phyloP scores from a whole-genome alignment of 37 sponge, comb jelly and placozoan species.

The Crambe crambe region DNA sequence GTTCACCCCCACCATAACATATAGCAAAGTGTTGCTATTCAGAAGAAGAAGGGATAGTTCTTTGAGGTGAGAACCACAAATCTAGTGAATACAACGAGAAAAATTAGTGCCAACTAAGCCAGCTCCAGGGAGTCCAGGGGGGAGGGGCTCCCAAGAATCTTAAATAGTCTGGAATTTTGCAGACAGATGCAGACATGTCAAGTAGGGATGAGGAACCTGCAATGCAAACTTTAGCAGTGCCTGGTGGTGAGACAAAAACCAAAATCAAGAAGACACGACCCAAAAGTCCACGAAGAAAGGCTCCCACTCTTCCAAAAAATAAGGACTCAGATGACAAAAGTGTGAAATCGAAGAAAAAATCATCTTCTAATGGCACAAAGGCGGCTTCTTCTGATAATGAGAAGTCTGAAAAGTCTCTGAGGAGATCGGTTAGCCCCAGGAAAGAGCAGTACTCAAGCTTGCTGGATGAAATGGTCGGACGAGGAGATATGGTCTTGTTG shows the following conservation, averaged over 20 bases:
- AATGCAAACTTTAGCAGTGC: background rate
- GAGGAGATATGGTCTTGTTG: constrained; percentile 87
- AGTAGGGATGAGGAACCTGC: too few relatives aligned
- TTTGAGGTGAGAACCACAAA: too few relatives aligned
- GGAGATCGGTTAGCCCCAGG: background rate
- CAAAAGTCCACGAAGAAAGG: background rate
- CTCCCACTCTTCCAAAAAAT: background rate
- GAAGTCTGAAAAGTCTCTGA: background rate
- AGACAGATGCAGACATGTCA: too few relatives aligned
- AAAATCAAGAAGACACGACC: background rate
- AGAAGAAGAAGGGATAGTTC: too few relatives aligned
- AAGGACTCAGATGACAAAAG: background rate
- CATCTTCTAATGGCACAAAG: background rate
- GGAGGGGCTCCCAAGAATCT: too few relatives aligned
- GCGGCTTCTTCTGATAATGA: background rate
- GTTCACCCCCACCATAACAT: too few relatives aligned
- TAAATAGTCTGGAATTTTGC: too few relatives aligned
- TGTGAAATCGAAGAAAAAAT: background rate
- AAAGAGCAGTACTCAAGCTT: constrained; percentile 47
- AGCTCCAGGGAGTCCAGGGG: too few relatives aligned
- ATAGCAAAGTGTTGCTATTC: too few relatives aligned
- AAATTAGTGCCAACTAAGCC: too few relatives aligned
- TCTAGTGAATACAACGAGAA: too few relatives aligned
- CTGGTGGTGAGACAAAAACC: background rate
- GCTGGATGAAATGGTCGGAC: constrained; percentile 80